Evolutionary conservation across 2,888 invertebrate species (phyloP), one percentile per base, ranked within the genome.

Genomic region (Tetheella fluctuosa): DNA sequence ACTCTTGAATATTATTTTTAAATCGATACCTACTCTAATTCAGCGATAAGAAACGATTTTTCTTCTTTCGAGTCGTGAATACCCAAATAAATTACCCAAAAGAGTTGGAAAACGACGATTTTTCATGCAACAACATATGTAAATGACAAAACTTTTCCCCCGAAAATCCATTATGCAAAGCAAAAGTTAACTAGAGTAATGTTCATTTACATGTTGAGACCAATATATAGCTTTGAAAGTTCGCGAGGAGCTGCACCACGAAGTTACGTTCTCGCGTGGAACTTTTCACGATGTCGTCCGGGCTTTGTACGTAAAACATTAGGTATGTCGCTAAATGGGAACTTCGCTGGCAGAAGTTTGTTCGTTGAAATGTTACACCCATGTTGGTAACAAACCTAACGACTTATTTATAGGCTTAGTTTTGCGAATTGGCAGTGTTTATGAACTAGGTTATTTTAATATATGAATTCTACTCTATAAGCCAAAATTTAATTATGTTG

Each of bases 241-340:
- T 23, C 30, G 12, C 54, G 54, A 13, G 37, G 48, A 7, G 23
- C 55, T 55, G 55, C 55, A 55, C 28, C 55, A 34, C 23, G 12
- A 53, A 53, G n/a, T 23, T 23, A 53, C 23, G 57, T 57, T 61
- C 62, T 61, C 48, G 57, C 30, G 48, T 20, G 15, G 60, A 69
- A 73, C 59, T 68, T 71, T 59, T 28, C 52, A 39, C 34, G 58
- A 34, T 55, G 52, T 28, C 28, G 57, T n/a, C 59, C 62, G 63
- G 69, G 48, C n/a, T 20, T 15, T 20, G 48, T 48, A 48, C 48
- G 48, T 57, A 52, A 64, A 59, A 63, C 64, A 64, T 69, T 69
- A 60, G 62, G 52, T 59, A 58, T 63, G 64, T 67, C 59, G 67
- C 64, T 61, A 64, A 70, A 64, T 67, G 67, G 65, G 63, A 70